phyloP scores from a whole-genome alignment of 2,797 vertebrate genomes.

The Hoplostethus mediterraneus region DNA sequence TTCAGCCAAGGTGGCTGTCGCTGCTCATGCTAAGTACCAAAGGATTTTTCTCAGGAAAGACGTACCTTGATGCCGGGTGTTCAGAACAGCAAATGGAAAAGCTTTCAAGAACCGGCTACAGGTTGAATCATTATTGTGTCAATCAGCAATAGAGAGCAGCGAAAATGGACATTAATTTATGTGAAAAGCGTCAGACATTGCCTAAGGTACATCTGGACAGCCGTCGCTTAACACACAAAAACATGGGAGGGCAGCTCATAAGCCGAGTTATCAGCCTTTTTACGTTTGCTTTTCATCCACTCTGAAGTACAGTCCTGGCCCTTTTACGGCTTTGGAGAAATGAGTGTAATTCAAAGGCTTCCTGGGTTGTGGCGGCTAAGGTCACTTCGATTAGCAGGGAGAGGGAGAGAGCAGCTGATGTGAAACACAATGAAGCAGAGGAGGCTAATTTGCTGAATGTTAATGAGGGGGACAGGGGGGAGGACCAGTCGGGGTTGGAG shows the following conservation, averaged over 20 bases:
- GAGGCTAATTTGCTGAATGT: slow-evolving; percentile 39
- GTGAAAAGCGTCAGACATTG: background rate
- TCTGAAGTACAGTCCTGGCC: slow-evolving; percentile 2
- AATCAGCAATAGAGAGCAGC: too few relatives aligned
- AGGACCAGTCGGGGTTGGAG: slow-evolving; percentile 18
- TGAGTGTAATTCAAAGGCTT: slow-evolving; percentile 34
- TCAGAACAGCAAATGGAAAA: too few relatives aligned
- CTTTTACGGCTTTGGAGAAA: slow-evolving; percentile 29
- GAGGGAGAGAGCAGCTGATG: slow-evolving; percentile 24
- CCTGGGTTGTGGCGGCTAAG: slow-evolving; percentile 10
- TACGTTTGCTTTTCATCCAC: slow-evolving; percentile 16
- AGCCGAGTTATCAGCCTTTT: slow-evolving; percentile 20
- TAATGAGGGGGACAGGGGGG: slow-evolving; percentile 19
- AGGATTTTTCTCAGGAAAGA: too few relatives aligned
- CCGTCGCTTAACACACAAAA: slow-evolving; percentile 3
- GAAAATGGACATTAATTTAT: background rate
- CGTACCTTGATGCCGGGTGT: too few relatives aligned
- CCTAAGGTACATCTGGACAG: slow-evolving; percentile 8
- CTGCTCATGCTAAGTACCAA: too few relatives aligned
- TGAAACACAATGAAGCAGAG: slow-evolving; percentile 40
- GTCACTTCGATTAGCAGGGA: slow-evolving; percentile 54
- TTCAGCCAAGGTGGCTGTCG: too few relatives aligned
- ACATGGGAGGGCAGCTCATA: slow-evolving; percentile 6
- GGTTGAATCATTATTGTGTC: too few relatives aligned
- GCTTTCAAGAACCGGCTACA: too few relatives aligned